Evolutionary conservation across 2,797 vertebrate genomes (phyloP).

Genomic region (Phalloptychus januarius): DNA sequence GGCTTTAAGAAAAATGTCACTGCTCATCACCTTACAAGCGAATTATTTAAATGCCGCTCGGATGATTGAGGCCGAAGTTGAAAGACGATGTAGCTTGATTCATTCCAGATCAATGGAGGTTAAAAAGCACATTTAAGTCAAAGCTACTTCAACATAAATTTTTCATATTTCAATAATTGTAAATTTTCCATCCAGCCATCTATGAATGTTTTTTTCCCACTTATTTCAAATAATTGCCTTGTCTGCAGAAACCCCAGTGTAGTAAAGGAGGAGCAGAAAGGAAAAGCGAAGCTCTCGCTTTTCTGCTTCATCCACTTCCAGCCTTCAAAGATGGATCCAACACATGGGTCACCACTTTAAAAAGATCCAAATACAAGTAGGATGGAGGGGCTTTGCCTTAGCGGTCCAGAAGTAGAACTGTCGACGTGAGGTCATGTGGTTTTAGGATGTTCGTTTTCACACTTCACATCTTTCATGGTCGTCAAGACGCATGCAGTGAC

Average conservation of each 20-base stretch:
- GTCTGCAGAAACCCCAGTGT: background rate
- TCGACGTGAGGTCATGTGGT: no score
- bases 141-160: background rate
- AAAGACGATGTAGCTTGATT: slow-evolving; percentile 6
- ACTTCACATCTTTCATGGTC: no score
- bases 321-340: background rate
- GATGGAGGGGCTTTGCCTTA: no score
- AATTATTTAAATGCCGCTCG: slow-evolving; percentile 31
- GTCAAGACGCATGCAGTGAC: no score
- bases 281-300: background rate
- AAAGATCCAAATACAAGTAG: background rate
- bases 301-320: background rate
- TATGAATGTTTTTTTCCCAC: background rate
- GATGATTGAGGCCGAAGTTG: slow-evolving; percentile 36
- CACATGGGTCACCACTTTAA: background rate
- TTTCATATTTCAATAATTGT: background rate
- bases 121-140: background rate
- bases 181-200: background rate
- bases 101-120: background rate
- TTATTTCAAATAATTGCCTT: background rate
- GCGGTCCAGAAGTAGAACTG: no score
- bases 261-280: background rate
- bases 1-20: slow-evolving; percentile 41
- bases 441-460: no score
- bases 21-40: slow-evolving; percentile 37